Base-by-base conservation (phyloP, 2,797 vertebrate genomes). In the Peromyscus aztecus region DNA sequence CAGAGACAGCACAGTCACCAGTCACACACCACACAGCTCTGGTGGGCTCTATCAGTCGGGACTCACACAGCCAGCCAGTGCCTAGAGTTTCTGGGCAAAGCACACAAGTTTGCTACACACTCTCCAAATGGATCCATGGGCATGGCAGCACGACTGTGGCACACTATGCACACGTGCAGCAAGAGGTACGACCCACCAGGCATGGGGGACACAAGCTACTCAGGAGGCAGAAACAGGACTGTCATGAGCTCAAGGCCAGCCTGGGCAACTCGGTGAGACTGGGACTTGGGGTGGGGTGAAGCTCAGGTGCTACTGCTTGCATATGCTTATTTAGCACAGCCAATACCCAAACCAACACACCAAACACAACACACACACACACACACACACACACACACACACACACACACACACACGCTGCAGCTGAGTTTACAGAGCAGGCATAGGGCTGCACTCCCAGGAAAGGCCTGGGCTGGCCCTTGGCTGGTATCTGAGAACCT, bases 401-500 rank as follows among this genome's bases (percentile, higher is more conserved):
- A 1, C 40, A 14, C 2, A 3, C 24, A 19, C 29, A 4, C 43
- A 9, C 12, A 2, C 63, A n/a, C 0, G 7, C 5, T 31, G 21
- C 40, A 49, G 43, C 8, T 19, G 13, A 16, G 16, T 0, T 17
- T 61, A 57, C 0, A 1, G 0, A 29, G 49, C 13, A 37, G 71
- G 27, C 43, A 6, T 4, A 9, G 23, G 31, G 40, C 29, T 4
- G 2, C 27, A 9, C 43, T 23, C 29, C 46, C 21, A 59, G 77
- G 77, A 63, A 52, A 43, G 40, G 34, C 19, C 85, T 34, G 1
- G 14, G 73, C 0, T 57, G 91, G 40, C 27, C 63, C 80, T 17
- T 29, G 29, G 14, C 14, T 61, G 40, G 6, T 7, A 31, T 37
- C 67, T 84, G 40, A 43, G 27, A 31, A 87, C 19, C 85, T 34